These are phyloP conservation scores for Pimephales promelas DNA, from an alignment of 2,113 vertebrate genomes.

Conservation along the genomic window DNA sequence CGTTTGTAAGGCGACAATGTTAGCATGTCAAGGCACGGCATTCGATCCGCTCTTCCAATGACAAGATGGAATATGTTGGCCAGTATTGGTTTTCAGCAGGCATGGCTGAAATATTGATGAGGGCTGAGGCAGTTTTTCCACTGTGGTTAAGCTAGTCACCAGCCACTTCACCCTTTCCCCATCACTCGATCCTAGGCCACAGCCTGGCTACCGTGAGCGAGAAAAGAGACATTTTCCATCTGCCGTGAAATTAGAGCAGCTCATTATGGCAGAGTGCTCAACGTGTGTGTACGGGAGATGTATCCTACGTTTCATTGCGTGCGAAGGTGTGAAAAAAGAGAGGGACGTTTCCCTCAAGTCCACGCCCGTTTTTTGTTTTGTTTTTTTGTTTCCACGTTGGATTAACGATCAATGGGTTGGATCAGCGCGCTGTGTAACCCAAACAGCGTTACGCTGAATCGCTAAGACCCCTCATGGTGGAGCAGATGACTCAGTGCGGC, in stretches of 20 bases:
- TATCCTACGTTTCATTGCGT: constrained; percentile 6
- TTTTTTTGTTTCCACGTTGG: not conserved
- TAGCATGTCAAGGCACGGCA: constrained; percentile 74
- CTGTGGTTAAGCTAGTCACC: constrained; percentile 61
- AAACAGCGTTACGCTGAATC: not conserved
- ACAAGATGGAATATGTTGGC: constrained; percentile 80
- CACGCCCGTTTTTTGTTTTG: not conserved
- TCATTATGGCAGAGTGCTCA: constrained; percentile 76
- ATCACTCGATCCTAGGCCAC: constrained; percentile 60
- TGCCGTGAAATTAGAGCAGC: constrained; percentile 78
- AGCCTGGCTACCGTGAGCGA: constrained; percentile 18
- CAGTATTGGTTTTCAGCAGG: constrained; percentile 78
- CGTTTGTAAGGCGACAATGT: constrained; percentile 76
- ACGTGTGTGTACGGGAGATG: constrained; percentile 35
- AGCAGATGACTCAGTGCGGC: constrained; percentile 30
- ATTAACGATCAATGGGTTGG: constrained; percentile 30
- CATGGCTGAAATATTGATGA: constrained; percentile 81
- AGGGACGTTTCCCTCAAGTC: not conserved
- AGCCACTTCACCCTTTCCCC: constrained; percentile 58
- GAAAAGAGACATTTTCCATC: constrained; percentile 77
- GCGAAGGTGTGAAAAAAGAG: not conserved
- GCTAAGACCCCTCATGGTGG: constrained; percentile 5
- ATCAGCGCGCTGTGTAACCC: not conserved
- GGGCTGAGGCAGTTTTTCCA: constrained; percentile 76
- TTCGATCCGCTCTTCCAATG: constrained; percentile 75